Percentiles rank a stretch among this genome's conserved stretches.
These are phyloP conservation scores for Kryptolebias marmoratus DNA, from an alignment of 2,113 vertebrate species.

Conservation along the genomic window DNA sequence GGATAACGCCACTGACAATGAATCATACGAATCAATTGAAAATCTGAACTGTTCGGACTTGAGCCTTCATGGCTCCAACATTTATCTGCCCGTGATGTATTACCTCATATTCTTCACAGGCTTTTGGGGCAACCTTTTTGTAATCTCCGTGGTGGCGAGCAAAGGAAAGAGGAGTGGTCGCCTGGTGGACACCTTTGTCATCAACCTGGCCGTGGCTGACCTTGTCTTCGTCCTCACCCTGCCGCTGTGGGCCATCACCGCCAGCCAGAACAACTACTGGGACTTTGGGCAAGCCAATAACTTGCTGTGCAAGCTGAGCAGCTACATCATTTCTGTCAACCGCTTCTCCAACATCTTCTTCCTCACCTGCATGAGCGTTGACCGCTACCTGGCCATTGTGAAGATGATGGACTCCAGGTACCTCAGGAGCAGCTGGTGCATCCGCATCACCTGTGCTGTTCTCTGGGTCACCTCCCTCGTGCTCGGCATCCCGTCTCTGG, in stretches of 20 bases:
- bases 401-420: slow-evolving; percentile 77
- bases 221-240: slow-evolving; percentile 85
- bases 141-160: slow-evolving; percentile 79
- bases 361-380: slow-evolving; percentile 79
- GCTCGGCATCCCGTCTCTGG: slow-evolving; percentile 79
- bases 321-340: slow-evolving; percentile 84
- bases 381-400: slow-evolving; percentile 85
- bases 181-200: slow-evolving; percentile 86
- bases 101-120: slow-evolving; percentile 83
- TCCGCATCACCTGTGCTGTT: slow-evolving; percentile 60
- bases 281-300: slow-evolving; percentile 67
- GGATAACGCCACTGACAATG: not conserved
- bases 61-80: slow-evolving; percentile 60
- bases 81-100: slow-evolving; percentile 83
- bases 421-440: slow-evolving; percentile 71
- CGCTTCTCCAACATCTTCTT: slow-evolving; percentile 89
- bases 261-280: slow-evolving; percentile 74
- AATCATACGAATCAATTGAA: rapidly evolving
- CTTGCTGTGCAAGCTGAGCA: slow-evolving; percentile 85
- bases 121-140: slow-evolving; percentile 84
- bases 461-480: slow-evolving; percentile 82
- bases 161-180: slow-evolving; percentile 64
- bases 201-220: slow-evolving; percentile 87
- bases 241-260: slow-evolving; percentile 85
- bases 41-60: rapidly evolving